These are phyloP conservation scores for Arizona elegans DNA, from an alignment of 2,113 vertebrate species.

Conservation along the genomic window DNA sequence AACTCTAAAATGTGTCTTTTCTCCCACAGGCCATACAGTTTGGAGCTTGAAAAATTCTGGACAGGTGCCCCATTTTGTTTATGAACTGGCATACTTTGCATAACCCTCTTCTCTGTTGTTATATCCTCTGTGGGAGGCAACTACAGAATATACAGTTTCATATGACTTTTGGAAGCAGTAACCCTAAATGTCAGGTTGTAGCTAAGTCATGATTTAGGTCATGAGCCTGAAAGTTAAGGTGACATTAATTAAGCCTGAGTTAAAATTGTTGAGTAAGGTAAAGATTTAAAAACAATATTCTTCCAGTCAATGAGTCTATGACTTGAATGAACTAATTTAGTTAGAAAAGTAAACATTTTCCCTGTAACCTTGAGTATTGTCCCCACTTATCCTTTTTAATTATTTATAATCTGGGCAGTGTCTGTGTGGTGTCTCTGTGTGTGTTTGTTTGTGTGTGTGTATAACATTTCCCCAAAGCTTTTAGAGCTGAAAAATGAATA, in stretches of 20 bases:
- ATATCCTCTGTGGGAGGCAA: background rate
- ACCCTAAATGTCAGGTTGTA: background rate
- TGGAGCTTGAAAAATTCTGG: background rate
- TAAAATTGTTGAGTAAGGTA: background rate
- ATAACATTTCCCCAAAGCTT: conserved; percentile 22
- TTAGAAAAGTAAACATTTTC: background rate
- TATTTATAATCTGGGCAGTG: background rate
- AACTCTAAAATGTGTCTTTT: background rate
- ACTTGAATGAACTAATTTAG: background rate
- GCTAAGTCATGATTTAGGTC: background rate
- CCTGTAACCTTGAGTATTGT: conserved; percentile 28
- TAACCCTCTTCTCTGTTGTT: background rate
- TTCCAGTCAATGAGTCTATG: background rate
- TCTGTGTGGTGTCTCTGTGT: background rate
- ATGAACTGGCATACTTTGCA: background rate
- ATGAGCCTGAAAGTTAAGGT: background rate
- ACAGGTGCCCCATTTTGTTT: background rate
- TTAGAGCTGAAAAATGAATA: conserved; percentile 33
- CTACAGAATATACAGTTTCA: background rate
- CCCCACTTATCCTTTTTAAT: conserved; percentile 38
- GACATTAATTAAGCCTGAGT: background rate
- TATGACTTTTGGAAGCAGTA: background rate
- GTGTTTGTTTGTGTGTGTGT: background rate
- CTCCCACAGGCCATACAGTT: background rate
- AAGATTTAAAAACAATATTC: background rate